Percentiles rank a stretch among this genome's conserved stretches.
Evolutionary conservation across 2,797 vertebrate species (phyloP).

Genomic region (Lacerta viridis): DNA sequence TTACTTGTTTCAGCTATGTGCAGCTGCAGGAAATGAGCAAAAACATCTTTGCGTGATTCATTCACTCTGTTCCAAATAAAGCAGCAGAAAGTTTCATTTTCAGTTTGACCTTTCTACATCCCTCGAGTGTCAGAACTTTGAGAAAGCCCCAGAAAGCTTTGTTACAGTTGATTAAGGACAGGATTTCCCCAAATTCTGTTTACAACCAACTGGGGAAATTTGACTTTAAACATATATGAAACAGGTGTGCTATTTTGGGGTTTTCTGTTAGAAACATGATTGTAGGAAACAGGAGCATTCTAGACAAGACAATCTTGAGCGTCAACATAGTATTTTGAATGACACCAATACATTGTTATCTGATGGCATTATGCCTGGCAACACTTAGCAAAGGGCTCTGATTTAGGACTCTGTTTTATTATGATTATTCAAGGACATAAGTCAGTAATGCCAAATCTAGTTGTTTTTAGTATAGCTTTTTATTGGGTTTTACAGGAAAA

Average conservation of each 20-base stretch:
- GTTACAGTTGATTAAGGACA: slow-evolving; percentile 51
- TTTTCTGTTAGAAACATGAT: slow-evolving; percentile 58
- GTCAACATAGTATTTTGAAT: neutral
- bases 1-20: neutral
- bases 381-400: neutral
- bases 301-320: neutral
- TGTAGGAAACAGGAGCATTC: neutral
- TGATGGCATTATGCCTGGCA: neutral
- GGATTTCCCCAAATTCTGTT: slow-evolving; percentile 78
- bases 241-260: slow-evolving; percentile 26
- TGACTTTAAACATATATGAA: slow-evolving; percentile 52
- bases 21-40: neutral
- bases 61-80: neutral
- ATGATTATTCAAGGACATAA: neutral
- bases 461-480: neutral
- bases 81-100: slow-evolving; percentile 56
- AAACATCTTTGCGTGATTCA: neutral
- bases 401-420: neutral
- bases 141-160: slow-evolving; percentile 62
- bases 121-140: slow-evolving; percentile 34
- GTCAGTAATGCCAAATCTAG: neutral
- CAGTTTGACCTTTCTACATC: slow-evolving; percentile 50
- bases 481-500: too few relatives aligned
- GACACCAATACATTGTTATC: neutral
- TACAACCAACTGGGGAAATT: slow-evolving; percentile 65